Evolutionary conservation across 1,140 invertebrate genomes (phyloP), one percentile per base, ranked within the genome.

Genomic region (Bombyx mandarina): DNA sequence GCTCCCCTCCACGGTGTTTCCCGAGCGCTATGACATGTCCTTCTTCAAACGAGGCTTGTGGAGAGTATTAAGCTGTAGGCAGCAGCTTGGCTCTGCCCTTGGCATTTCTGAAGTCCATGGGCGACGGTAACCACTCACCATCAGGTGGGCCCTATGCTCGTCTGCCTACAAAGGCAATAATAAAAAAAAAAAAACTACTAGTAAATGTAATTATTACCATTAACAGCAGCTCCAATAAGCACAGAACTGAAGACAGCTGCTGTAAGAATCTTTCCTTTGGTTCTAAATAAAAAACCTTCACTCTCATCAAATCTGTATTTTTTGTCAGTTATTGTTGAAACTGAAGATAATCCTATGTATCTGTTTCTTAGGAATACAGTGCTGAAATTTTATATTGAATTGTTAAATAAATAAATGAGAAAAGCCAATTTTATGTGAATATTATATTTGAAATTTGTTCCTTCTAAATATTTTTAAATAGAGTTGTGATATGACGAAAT

Each of bases 161-260:
- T 18, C 12, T 18, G 12, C 12, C 12, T 18, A 18, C 12, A 18
- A 18, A 18, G 12, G 12, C 12, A 18, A 18, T 18, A 18, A 18
- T 0, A 18, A 18, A 18, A 18, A 18, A 18, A 18, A 18, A 18
- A 18, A 18, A 18, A 18, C 1, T 18, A 18, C 10, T 46, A 46
- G 9, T n/a, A 53, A 43, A 35, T 26, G 26, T 9, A 47, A 47
- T 48, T 53, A 52, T 57, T 65, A 79, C 75, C 69, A 71, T 63
- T 59, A 22, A 61, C 12, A 52, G 67, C 57, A 42, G 72, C 58
- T 10, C 72, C 71, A 57, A 80, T 45, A 26, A 79, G 35, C 18
- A 75, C 72, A 26, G 77, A 75, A 52, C 73, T 65, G 42, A 79
- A 56, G n/a, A 79, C 44, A 44, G 63, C 68, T 9, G 63, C 18